Evolutionary conservation across 2,797 vertebrate genomes (phyloP).

Genomic region (Manis crassicaudata): DNA sequence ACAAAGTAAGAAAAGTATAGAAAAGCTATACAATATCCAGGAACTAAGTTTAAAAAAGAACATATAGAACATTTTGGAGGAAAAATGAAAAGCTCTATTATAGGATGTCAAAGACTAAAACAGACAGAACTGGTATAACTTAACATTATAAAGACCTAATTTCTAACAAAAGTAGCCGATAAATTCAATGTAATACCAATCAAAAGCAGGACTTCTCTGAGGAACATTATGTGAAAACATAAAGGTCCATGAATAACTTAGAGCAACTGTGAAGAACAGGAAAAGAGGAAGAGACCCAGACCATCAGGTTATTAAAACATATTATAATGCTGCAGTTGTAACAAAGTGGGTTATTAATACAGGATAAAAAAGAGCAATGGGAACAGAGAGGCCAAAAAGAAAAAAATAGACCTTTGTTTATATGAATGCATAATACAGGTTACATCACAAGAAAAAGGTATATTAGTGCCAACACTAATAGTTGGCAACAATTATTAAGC

Average conservation of each 20-base stretch:
- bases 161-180: neutral
- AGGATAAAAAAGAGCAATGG: neutral
- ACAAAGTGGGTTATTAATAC: neutral
- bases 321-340: neutral
- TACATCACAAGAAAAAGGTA: neutral
- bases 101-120: neutral
- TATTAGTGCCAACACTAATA: neutral
- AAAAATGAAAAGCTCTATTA: neutral
- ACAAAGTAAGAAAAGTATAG: neutral
- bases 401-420: neutral
- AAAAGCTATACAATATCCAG: neutral
- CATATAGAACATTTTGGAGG: neutral
- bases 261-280: neutral
- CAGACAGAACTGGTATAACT: neutral
- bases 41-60: conserved; percentile 15
- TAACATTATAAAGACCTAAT: neutral
- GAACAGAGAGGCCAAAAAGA: neutral
- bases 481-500: neutral
- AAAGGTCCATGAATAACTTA: neutral
- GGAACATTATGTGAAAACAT: neutral
- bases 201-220: conserved; percentile 4
- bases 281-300: neutral
- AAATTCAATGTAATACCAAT: neutral
- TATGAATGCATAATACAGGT: neutral
- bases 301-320: neutral